Evolutionary conservation across 2,797 vertebrate genomes (phyloP).

Genomic region (Cuniculus paca): DNA sequence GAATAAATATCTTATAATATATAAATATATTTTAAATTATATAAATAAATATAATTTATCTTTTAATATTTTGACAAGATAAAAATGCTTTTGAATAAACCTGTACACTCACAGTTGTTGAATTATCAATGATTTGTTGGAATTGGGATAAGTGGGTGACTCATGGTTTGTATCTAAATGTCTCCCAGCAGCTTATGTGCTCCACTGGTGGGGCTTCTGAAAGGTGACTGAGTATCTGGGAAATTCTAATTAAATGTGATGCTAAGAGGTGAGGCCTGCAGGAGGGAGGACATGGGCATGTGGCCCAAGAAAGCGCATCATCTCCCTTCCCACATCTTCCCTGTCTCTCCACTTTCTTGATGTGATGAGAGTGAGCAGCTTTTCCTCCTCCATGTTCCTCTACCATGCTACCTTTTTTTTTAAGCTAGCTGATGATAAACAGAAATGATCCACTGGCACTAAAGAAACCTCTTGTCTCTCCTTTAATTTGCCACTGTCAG

Average conservation of each 20-base stretch:
- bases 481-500: not conserved
- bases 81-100: slow-evolving; percentile 61
- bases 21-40: too few species aligned
- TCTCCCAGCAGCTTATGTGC: too few species aligned
- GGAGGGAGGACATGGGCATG: too few species aligned
- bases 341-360: too few species aligned
- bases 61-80: slow-evolving; percentile 32
- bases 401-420: not conserved
- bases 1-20: too few species aligned
- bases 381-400: not conserved
- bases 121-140: slow-evolving; percentile 68
- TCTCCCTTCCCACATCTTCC: not conserved
- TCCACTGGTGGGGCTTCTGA: too few species aligned
- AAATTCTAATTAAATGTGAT: too few species aligned
- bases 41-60: not conserved
- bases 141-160: not conserved
- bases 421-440: not conserved
- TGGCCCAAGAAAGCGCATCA: not conserved
- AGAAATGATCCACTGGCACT: not conserved
- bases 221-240: too few species aligned
- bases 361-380: too few species aligned
- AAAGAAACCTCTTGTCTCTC: not conserved
- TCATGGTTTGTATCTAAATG: too few species aligned
- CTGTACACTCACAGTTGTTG: slow-evolving; percentile 63
- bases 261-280: too few species aligned